Percentiles rank a stretch among this genome's conserved stretches.
phyloP scores from a whole-genome alignment of 2,797 vertebrate species.

The Karalla daura region DNA sequence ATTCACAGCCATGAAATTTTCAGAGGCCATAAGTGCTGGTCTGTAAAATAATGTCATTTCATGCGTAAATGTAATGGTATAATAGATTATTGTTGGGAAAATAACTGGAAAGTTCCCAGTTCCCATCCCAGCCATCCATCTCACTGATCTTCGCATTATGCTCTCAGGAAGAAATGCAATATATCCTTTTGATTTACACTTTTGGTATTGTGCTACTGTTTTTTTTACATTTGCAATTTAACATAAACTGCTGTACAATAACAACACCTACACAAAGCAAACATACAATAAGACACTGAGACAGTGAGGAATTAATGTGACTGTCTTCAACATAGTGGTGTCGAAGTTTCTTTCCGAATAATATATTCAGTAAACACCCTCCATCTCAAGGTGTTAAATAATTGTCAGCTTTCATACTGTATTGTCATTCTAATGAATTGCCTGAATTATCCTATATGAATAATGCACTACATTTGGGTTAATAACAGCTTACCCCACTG shows the following conservation, averaged over 20 bases:
- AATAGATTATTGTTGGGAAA: no score
- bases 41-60: no score
- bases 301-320: background rate
- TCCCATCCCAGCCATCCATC: no score
- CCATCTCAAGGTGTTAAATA: background rate
- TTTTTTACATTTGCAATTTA: background rate
- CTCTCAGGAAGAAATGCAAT: no score
- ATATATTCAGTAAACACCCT: slow-evolving; percentile 1
- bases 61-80: no score
- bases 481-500: slow-evolving; percentile 29
- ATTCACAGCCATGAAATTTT: no score
- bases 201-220: background rate
- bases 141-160: no score
- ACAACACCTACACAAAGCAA: background rate
- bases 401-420: background rate
- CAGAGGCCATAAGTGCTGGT: no score
- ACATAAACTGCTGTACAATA: background rate
- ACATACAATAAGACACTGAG: background rate
- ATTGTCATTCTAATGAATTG: slow-evolving; percentile 14
- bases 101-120: no score
- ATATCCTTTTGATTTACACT: no score
- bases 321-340: background rate
- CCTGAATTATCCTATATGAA: slow-evolving; percentile 13
- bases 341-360: background rate
- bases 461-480: slow-evolving; percentile 21